phyloP scores from a whole-genome alignment of 2,797 vertebrate species.

The Halcyon badia region DNA sequence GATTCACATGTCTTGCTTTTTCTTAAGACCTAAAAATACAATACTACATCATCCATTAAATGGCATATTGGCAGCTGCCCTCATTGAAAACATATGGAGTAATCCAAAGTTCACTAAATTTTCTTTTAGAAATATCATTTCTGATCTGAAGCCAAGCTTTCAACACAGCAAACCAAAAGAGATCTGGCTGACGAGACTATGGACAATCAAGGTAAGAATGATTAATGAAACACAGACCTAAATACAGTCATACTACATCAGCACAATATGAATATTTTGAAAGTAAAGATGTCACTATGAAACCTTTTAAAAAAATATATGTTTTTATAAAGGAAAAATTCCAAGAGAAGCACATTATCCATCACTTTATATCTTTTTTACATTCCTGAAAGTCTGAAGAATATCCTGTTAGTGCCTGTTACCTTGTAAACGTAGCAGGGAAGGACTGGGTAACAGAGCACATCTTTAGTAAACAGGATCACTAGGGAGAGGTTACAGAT shows the following conservation, averaged over 20 bases:
- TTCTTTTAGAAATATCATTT: neutral
- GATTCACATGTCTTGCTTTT: neutral
- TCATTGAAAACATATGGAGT: neutral
- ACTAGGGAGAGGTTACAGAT: neutral
- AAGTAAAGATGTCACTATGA: neutral
- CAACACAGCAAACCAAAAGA: neutral
- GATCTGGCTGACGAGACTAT: neutral
- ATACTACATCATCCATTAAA: neutral
- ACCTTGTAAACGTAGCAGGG: neutral
- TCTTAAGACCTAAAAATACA: neutral
- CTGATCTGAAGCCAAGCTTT: neutral
- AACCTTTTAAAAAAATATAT: neutral
- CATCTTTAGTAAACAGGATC: neutral
- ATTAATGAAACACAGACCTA: neutral
- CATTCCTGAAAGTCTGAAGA: accelerated
- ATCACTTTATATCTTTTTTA: accelerated
- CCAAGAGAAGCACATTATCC: neutral
- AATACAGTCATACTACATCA: neutral
- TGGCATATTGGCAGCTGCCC: neutral
- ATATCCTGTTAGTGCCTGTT: neutral
- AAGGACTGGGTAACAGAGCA: neutral
- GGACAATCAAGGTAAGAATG: neutral
- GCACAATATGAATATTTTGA: neutral
- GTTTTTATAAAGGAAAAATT: neutral
- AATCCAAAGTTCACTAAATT: neutral